Evolutionary conservation across 1,140 invertebrate species (phyloP).

Genomic region (Aporrectodea caliginosa): DNA sequence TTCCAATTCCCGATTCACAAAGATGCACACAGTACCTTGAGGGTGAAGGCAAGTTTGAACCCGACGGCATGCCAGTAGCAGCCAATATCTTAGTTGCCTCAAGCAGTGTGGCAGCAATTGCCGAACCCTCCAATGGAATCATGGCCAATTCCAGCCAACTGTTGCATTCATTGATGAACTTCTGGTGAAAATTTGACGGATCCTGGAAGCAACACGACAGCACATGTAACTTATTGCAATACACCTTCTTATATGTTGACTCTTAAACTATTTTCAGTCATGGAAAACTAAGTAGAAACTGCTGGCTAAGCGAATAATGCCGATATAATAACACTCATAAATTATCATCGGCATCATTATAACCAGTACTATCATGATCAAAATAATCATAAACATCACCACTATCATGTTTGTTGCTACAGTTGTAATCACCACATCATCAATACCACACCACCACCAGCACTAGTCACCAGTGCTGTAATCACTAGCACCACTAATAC

Average conservation of each 20-base stretch:
- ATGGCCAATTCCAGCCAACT: slow-evolving; percentile 56
- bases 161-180: slow-evolving; percentile 60
- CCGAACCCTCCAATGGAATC: slow-evolving; percentile 53
- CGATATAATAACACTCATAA: too few species aligned
- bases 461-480: neutral
- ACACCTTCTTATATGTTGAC: too few species aligned
- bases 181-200: slow-evolving; percentile 55
- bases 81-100: slow-evolving; percentile 56
- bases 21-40: slow-evolving; percentile 53
- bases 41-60: slow-evolving; percentile 51
- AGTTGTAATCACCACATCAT: too few species aligned
- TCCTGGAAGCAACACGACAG: too few species aligned
- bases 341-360: too few species aligned
- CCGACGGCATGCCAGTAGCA: slow-evolving; percentile 55
- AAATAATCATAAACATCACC: too few species aligned
- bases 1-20: slow-evolving; percentile 12
- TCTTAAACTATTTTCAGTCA: too few species aligned
- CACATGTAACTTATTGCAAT: too few species aligned
- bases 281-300: too few species aligned
- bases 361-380: too few species aligned
- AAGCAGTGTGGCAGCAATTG: slow-evolving; percentile 52
- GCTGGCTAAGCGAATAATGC: too few species aligned
- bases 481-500: neutral
- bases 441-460: neutral
- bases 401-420: too few species aligned